Base-by-base conservation (phyloP, 2,797 vertebrate genomes). In the Sebastes miniatus region DNA sequence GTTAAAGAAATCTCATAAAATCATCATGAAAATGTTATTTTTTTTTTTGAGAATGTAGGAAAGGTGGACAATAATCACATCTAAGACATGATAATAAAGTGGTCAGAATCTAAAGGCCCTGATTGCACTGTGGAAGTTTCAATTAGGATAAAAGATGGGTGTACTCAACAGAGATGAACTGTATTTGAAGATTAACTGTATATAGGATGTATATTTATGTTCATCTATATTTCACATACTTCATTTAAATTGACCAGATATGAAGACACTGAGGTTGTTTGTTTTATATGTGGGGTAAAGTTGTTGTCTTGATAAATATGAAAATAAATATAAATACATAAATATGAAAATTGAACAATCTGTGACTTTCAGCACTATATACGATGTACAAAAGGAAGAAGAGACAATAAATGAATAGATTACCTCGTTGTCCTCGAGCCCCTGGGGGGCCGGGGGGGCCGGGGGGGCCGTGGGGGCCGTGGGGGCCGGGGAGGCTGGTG, bases 361-460 rank as follows among this genome's bases (percentile, higher is more conserved):
- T 34, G 18, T 34, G 10, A 52, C 11, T 36, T 27, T 29, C 4
- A 70, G 13, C 18, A 14, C 6, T 24, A 18, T 34, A 54, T n/a
- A n/a, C 3, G 6, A 8, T 25, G 11, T 31, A 22, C 11, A 65
- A 65, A 57, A 71, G 8, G n/a, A 9, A 66, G 1, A 71, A 32
- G 4, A 61, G 9, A 69, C 5, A 2, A 71, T n/a, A 65, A 72
- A 1, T 31, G 16, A 58, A 56, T 9, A 56, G 1, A 31, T 10
- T 85, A 94, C 92, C 90, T 91, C 6, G 32, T 90, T 91, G 75
- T 66, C 73, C 80, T 20, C 0, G 11, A 58, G 50, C 22, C 1
- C 73, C 73, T 9, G 0, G 32, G 24, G 10, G 27, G 12, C 62
- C 34, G 56, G 5, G 0, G 6, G 25, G n/a, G 71, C 79, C 61